Base-by-base conservation (phyloP, 2,888 invertebrate species). In the Xanthia togata region DNA sequence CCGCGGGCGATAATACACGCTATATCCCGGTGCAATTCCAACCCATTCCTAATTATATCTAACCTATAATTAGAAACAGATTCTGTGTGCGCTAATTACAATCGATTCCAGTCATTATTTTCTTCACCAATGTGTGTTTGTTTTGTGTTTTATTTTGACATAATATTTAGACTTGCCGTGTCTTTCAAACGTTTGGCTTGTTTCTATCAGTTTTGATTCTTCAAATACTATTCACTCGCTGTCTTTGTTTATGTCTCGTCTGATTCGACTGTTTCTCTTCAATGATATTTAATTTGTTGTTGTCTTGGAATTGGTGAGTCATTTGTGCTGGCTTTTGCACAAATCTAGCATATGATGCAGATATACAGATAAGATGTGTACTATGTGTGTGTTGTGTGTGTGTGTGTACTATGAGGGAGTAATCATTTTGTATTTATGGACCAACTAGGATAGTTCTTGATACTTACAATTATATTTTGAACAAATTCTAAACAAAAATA, bases 101-200 rank as follows among this genome's bases (percentile, higher is more conserved):
- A 59, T 72, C 62, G 86, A 67, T 44, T 59, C 14, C 57, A 38
- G 63, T 41, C 55, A 62, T 85, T 71, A 5, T 82, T 70, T 73
- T 57, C 62, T 50, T 63, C 53, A 31, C 14, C 5, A 67, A 64
- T 60, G 71, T 64, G n/a, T 63, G n/a, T 73, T n/a, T 76, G 83
- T 82, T 77, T 74, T 35, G n/a, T 81, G 83, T 83, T 78, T 57
- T 74, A 70, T 63, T 64, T 85, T 67, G 86, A 83, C 74, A 74
- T 82, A 82, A 74, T 82, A 82, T 83, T 85, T 85, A 82, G 70
- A 85, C 62, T 44, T 17, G 14, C n/a, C 59, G 23, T 63, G 70
- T 83, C 72, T 63, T 23, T 70, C 53, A 65, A 12, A 70, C 12
- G 64, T 59, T 63, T 23, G 5, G 1, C 55, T 70, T 82, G 78